These are phyloP conservation scores for Typhlichthys subterraneus DNA, from an alignment of 2,797 vertebrate species.

Conservation along the genomic window DNA sequence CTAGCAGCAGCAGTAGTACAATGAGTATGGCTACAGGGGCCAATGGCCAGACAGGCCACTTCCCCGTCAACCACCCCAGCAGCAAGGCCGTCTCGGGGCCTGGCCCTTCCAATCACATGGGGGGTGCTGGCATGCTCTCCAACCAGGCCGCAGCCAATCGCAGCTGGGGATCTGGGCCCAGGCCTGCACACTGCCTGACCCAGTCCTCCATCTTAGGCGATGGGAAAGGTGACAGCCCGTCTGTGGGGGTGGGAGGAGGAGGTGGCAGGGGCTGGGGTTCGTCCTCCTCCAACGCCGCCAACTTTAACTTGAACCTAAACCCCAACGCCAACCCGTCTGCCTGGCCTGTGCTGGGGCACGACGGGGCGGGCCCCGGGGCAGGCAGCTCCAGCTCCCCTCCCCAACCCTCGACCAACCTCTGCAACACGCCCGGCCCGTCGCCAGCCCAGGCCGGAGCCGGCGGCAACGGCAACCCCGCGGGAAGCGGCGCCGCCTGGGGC, in stretches of 20 bases:
- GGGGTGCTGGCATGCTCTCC: slow-evolving; percentile 80
- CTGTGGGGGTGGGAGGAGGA: slow-evolving; percentile 65
- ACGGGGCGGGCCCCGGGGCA: slow-evolving; percentile 86
- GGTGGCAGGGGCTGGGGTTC: slow-evolving; percentile 87
- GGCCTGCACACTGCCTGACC: slow-evolving; percentile 65
- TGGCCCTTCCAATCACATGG: slow-evolving; percentile 82
- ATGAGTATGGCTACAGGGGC: slow-evolving; percentile 95
- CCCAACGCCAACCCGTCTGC: slow-evolving; percentile 96
- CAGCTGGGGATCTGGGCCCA: slow-evolving; percentile 84
- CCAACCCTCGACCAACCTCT: slow-evolving; percentile 70
- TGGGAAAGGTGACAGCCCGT: slow-evolving; percentile 84
- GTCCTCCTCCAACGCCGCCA: slow-evolving; percentile 88
- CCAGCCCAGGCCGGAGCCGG: slow-evolving; percentile 74
- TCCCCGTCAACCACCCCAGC: slow-evolving; percentile 74
- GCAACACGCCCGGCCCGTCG: slow-evolving; percentile 65
- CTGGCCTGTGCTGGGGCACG: slow-evolving; percentile 95
- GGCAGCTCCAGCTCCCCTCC: slow-evolving; percentile 84
- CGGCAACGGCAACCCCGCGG: slow-evolving; percentile 85
- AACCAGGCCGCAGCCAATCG: slow-evolving; percentile 87
- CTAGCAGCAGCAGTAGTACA: slow-evolving; percentile 84
- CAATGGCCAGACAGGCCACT: slow-evolving; percentile 84
- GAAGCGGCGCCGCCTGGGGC: slow-evolving; percentile 90
- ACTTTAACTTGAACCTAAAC: slow-evolving; percentile 98
- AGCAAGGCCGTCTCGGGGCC: slow-evolving; percentile 73
- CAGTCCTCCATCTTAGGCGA: slow-evolving; percentile 75